Percentiles rank a stretch among this genome's conserved stretches.
Evolutionary conservation across 2,113 vertebrate genomes (phyloP).

Genomic region (Toxotes chatareus): DNA sequence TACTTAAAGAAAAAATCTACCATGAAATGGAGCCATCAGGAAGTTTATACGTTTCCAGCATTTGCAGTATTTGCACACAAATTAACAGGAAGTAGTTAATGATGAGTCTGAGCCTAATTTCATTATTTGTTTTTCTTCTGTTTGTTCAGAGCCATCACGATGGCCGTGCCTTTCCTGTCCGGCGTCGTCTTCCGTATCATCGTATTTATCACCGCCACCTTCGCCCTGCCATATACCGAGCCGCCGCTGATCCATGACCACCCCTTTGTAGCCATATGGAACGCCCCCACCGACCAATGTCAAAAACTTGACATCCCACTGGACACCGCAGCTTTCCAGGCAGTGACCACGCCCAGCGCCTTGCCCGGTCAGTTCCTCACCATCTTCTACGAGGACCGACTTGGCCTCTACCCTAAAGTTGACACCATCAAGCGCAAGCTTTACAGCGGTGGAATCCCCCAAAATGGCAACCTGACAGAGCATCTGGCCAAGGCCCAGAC

Average conservation of each 20-base stretch:
- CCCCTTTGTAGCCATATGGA: slow-evolving; percentile 89
- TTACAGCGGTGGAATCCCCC: slow-evolving; percentile 87
- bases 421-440: slow-evolving; percentile 56
- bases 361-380: slow-evolving; percentile 85
- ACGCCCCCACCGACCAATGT: slow-evolving; percentile 88
- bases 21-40: too few relatives aligned
- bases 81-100: too few relatives aligned
- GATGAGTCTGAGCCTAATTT: neutral
- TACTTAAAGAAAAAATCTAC: too few relatives aligned
- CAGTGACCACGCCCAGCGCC: slow-evolving; percentile 82
- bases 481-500: slow-evolving; percentile 84
- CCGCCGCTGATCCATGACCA: slow-evolving; percentile 77
- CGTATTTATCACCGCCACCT: neutral
- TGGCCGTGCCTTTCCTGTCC: slow-evolving; percentile 30
- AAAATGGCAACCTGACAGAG: slow-evolving; percentile 75
- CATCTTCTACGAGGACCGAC: slow-evolving; percentile 89
- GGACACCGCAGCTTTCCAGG: slow-evolving; percentile 85
- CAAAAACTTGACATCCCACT: slow-evolving; percentile 71
- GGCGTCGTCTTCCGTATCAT: slow-evolving; percentile 47
- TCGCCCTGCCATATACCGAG: slow-evolving; percentile 72
- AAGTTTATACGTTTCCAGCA: too few relatives aligned
- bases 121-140: neutral
- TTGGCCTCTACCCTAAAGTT: slow-evolving; percentile 91
- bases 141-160: slow-evolving; percentile 28
- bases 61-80: too few relatives aligned